phyloP scores from a whole-genome alignment of 2,888 invertebrate genomes.

The Cheilosia vulpina region DNA sequence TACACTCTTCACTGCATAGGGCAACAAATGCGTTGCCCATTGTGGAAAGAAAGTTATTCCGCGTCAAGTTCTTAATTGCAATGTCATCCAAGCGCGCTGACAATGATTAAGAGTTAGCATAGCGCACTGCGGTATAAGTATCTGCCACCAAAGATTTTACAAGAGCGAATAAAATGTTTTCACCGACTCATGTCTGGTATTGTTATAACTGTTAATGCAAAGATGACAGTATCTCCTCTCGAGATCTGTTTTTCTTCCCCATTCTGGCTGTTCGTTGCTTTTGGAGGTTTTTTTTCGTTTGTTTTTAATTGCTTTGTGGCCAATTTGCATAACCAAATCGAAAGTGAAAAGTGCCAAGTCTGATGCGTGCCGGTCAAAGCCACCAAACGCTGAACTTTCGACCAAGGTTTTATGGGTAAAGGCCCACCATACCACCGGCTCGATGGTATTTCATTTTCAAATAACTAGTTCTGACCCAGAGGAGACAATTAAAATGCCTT shows the following conservation, averaged over 20 bases:
- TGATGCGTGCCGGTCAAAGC: slow-evolving; percentile 43
- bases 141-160: slow-evolving; percentile 56
- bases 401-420: slow-evolving; percentile 5
- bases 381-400: slow-evolving; percentile 52
- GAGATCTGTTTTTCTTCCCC: slow-evolving; percentile 26
- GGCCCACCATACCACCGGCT: background rate
- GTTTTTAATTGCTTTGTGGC: slow-evolving; percentile 7
- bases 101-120: slow-evolving; percentile 30
- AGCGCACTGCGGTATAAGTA: slow-evolving; percentile 32
- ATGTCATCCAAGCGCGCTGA: slow-evolving; percentile 24
- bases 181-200: slow-evolving; percentile 33
- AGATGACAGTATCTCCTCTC: slow-evolving; percentile 33
- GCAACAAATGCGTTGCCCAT: slow-evolving; percentile 18
- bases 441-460: slow-evolving; percentile 35
- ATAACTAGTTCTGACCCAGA: slow-evolving; percentile 38
- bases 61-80: slow-evolving; percentile 58
- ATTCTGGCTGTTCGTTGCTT: slow-evolving; percentile 19
- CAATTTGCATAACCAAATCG: slow-evolving; percentile 73
- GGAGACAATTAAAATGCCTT: slow-evolving; percentile 53
- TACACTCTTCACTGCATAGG: background rate
- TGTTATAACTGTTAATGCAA: slow-evolving; percentile 14
- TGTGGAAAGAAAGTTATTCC: slow-evolving; percentile 59
- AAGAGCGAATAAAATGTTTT: slow-evolving; percentile 45
- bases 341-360: slow-evolving; percentile 67
- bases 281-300: slow-evolving; percentile 11